A percentile compares a stretch with the other conserved stretches of the same genome.
Conservation (phyloP, 2,888 invertebrate genomes). For the Agrochola circellaris region DNA sequence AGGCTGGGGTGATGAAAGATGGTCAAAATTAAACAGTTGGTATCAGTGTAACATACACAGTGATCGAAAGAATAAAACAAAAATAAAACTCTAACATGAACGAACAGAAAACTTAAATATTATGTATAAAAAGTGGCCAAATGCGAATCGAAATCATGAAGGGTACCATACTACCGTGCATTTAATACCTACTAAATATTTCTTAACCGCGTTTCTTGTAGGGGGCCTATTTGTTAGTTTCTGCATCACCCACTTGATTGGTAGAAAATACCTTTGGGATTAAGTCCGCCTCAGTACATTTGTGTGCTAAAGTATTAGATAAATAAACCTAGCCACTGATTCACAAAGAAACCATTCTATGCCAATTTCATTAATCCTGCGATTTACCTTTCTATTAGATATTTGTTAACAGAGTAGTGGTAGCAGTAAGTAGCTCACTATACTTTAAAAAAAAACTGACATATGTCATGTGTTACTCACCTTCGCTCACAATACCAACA, state of each 20-base stretch:
- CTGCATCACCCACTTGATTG: neutral
- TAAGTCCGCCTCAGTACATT: no score
- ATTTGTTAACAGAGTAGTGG: no score
- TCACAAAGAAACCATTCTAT: neutral
- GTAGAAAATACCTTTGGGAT: no score
- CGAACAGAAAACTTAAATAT: neutral
- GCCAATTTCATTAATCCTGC: neutral
- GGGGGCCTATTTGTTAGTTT: neutral
- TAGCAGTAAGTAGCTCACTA: neutral
- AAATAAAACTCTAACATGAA: neutral
- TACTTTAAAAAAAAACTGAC: neutral
- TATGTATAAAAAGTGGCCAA: no score
- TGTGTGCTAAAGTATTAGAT: no score
- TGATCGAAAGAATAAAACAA: neutral
- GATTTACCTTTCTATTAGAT: no score
- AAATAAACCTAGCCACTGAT: no score
- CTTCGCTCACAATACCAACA: conserved; percentile 71
- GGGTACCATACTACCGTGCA: no score
- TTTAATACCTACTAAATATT: no score
- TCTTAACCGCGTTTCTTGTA: no score
- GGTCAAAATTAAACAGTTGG: neutral
- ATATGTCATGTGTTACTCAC: conserved; percentile 10
- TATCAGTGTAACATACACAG: neutral
- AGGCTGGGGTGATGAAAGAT: no score
- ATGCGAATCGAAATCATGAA: no score